Evolutionary conservation across 2,888 invertebrate species (phyloP), one percentile per base, ranked within the genome.

Genomic region (Parnassius glacialis): DNA sequence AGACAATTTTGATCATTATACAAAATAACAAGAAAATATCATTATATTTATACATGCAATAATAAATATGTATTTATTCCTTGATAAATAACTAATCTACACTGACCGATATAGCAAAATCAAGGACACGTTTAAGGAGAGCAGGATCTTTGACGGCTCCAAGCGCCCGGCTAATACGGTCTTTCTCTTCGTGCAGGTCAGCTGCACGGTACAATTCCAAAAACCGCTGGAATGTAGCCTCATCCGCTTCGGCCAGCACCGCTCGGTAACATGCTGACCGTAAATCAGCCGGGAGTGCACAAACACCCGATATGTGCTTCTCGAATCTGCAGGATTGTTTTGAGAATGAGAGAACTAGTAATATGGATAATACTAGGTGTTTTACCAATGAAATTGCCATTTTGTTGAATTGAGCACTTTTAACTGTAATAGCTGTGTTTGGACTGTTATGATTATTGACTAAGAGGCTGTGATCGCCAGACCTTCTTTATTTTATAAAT

Each of bases 101-200:
- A 92, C 94, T 92, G 74, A 96, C 96, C 87, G 97, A 95, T 85
- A 96, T 93, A 9, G 97, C 94, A 81, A 97, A 97, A 62, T 96
- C 92, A 25, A 97, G 93, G 52, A 97, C 97, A 74, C 94, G 94
- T 56, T 92, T 91, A 64, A 98, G 91, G 62, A 97, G 87, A 34
- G 87, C 89, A 12, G 94, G 93, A 81, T 97, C 94, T 66, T 93
- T 93, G 60, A 96, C 94, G 51, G 96, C 94, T 45, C 98, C 98
- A 61, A 98, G 92, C 7, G 97, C 94, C 64, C 96, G 93, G 63
- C 96, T 94, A 76, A 99, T 96, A 75, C 98, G 94, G 81, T 97
- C 97, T 84, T 97, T 97, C 84, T 99, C 98, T 86, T 98, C 98
- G 76, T 97, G 97, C 70, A 98, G 90, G 87, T 98, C 98, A 9